Percentiles rank a stretch among this genome's conserved stretches.
Conservation (phyloP, 2,113 vertebrate genomes). For the Cyphomyrus plagiostoma region DNA sequence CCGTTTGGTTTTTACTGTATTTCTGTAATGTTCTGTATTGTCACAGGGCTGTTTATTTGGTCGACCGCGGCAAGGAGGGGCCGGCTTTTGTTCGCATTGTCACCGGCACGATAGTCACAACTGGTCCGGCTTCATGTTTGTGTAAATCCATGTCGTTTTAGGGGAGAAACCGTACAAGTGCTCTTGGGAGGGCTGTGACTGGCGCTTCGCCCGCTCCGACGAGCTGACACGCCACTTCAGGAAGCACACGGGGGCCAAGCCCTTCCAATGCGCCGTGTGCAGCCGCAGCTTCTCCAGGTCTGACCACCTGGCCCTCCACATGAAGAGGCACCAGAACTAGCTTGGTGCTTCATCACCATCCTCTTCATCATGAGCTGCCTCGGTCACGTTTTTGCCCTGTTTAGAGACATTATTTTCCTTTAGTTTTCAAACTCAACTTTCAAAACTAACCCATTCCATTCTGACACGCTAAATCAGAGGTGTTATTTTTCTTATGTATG, state of each 20-base stretch:
- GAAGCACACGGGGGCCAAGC: conserved; percentile 93
- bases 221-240: conserved; percentile 95
- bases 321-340: conserved; percentile 94
- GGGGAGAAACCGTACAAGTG: conserved; percentile 96
- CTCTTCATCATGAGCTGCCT: not conserved
- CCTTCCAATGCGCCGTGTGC: conserved; percentile 88
- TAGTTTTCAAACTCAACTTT: not conserved
- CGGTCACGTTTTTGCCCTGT: not conserved
- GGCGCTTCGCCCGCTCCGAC: conserved; percentile 93
- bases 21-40: not conserved
- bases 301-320: conserved; percentile 94
- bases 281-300: conserved; percentile 94
- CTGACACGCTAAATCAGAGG: not conserved
- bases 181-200: conserved; percentile 94
- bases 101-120: not conserved
- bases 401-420: not conserved
- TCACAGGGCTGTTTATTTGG: not conserved
- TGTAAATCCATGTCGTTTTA: conserved; percentile 42
- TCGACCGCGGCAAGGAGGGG: not conserved
- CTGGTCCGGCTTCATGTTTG: not conserved
- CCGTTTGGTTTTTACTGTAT: not conserved
- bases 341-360: not conserved
- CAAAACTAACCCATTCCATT: conserved; percentile 5
- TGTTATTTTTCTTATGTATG: not conserved
- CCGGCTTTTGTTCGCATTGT: not conserved